Percentiles rank a stretch among this genome's conserved stretches.
These are phyloP conservation scores for Agonopterix subpropinquella DNA, from an alignment of 2,888 invertebrate species.

Conservation along the genomic window DNA sequence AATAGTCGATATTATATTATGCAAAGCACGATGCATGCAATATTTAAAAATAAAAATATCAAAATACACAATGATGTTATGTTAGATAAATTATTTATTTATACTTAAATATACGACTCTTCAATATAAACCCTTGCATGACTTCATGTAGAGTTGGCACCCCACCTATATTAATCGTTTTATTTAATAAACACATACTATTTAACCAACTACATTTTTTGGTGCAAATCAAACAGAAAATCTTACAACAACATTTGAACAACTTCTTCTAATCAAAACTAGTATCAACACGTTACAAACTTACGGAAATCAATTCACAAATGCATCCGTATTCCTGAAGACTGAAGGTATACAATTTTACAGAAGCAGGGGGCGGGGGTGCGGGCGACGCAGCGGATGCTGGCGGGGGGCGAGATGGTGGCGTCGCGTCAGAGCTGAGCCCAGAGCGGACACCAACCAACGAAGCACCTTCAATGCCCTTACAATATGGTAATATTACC, in stretches of 20 bases:
- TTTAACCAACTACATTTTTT: too few relatives aligned
- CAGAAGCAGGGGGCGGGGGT: slow-evolving; percentile 69
- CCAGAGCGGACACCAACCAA: slow-evolving; percentile 72
- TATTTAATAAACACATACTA: background rate
- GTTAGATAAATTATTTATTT: background rate
- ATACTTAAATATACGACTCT: slow-evolving; percentile 2
- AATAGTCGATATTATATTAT: slow-evolving; percentile 6
- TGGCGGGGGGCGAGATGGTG: slow-evolving; percentile 57
- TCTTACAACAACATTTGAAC: too few relatives aligned
- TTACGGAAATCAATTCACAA: background rate
- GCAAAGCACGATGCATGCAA: slow-evolving; percentile 47
- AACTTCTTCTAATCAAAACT: background rate
- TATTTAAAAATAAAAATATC: background rate
- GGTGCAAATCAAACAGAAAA: too few relatives aligned
- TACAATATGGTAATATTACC: slow-evolving; percentile 54
- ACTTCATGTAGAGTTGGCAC: slow-evolving; percentile 24
- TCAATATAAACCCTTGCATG: slow-evolving; percentile 21
- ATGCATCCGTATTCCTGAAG: too few relatives aligned
- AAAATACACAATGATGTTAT: background rate
- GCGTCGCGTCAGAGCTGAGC: slow-evolving; percentile 65
- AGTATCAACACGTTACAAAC: background rate
- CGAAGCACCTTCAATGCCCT: slow-evolving; percentile 68
- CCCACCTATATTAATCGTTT: slow-evolving; percentile 10
- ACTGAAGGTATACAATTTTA: slow-evolving; percentile 15
- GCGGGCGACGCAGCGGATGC: slow-evolving; percentile 54